A percentile compares a stretch with the other conserved stretches of the same genome.
These are phyloP conservation scores for Neopipo cinnamomea DNA, from an alignment of 2,113 vertebrate genomes.

Conservation along the genomic window DNA sequence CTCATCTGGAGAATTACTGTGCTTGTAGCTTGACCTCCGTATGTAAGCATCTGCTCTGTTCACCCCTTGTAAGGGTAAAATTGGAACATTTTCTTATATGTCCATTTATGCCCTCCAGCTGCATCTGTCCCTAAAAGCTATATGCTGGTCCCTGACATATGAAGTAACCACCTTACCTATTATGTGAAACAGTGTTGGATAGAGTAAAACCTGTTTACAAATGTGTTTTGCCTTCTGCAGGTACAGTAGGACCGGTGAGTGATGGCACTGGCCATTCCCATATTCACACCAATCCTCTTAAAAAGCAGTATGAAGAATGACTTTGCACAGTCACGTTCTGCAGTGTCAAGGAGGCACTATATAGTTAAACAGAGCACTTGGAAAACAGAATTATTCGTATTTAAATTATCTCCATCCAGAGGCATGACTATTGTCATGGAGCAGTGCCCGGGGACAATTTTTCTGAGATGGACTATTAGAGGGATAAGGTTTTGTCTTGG, in stretches of 20 bases:
- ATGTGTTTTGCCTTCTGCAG: neutral
- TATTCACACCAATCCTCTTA: neutral
- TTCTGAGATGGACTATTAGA: neutral
- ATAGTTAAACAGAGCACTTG: neutral
- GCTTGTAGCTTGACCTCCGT: slow-evolving; percentile 7
- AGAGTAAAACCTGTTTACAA: neutral
- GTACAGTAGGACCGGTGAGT: neutral
- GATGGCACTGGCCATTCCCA: neutral
- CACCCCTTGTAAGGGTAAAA: slow-evolving; percentile 11
- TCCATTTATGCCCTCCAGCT: neutral
- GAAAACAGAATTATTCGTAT: neutral
- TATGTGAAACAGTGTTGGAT: neutral
- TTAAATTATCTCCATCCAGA: neutral
- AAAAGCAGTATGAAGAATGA: neutral
- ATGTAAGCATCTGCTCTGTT: slow-evolving; percentile 32
- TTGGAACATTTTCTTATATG: neutral
- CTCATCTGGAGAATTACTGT: neutral
- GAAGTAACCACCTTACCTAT: neutral
- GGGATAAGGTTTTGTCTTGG: neutral
- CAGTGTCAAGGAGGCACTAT: neutral
- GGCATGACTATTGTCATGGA: neutral
- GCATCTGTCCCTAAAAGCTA: neutral
- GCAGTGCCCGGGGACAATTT: neutral
- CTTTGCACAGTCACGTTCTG: neutral
- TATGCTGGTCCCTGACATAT: neutral